phyloP scores from a whole-genome alignment of 2,888 invertebrate species.

The Papilio elwesi region DNA sequence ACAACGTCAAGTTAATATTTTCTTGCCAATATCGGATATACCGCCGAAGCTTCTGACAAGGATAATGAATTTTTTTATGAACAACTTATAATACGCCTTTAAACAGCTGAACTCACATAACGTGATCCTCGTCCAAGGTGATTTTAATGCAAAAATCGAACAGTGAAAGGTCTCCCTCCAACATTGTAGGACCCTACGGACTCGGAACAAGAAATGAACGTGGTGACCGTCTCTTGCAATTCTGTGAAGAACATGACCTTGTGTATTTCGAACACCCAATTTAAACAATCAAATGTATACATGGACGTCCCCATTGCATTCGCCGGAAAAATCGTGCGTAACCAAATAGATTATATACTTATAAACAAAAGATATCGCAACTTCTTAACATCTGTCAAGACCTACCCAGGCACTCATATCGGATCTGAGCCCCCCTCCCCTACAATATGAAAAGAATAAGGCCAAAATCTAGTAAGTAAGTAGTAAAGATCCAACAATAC shows the following conservation, averaged over 20 bases:
- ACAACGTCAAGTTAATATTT: slow-evolving; percentile 5
- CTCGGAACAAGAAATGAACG: slow-evolving; percentile 29
- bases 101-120: too few species aligned
- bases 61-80: slow-evolving; percentile 22
- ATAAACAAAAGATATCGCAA: slow-evolving; percentile 38
- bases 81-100: slow-evolving; percentile 8
- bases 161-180: not conserved
- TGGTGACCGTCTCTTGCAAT: slow-evolving; percentile 38
- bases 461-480: not conserved
- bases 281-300: slow-evolving; percentile 35
- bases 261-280: slow-evolving; percentile 37
- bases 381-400: not conserved
- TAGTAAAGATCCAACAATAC: slow-evolving; percentile 9
- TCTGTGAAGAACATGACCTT: slow-evolving; percentile 37
- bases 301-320: slow-evolving; percentile 40
- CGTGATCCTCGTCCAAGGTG: too few species aligned
- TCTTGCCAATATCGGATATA: slow-evolving; percentile 27
- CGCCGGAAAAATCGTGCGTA: slow-evolving; percentile 33
- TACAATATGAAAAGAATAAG: slow-evolving; percentile 14
- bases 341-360: slow-evolving; percentile 41
- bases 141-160: too few species aligned
- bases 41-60: slow-evolving; percentile 14
- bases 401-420: slow-evolving; percentile 19
- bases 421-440: not conserved
- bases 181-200: not conserved